phyloP scores from a whole-genome alignment of 2,888 invertebrate species.

The Yponomeuta malinellus region DNA sequence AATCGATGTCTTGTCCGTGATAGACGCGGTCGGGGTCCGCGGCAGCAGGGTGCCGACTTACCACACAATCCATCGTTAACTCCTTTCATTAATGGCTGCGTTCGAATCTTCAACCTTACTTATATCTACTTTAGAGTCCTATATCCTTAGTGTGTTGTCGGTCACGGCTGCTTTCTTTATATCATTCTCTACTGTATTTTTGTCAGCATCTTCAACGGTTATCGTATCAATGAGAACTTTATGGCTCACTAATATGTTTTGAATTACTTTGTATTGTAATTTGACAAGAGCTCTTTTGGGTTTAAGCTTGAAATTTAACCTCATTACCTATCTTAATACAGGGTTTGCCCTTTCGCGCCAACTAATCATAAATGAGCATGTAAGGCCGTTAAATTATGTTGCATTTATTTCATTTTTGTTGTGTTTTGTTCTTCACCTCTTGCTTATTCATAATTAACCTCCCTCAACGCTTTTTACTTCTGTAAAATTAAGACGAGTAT shows the following conservation, averaged over 20 bases:
- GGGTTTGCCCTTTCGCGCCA: constrained; percentile 76
- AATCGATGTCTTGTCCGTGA: constrained; percentile 76
- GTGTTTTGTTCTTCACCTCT: constrained; percentile 59
- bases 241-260: constrained; percentile 44
- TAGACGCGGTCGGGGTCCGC: constrained; percentile 72
- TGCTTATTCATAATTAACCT: constrained; percentile 75
- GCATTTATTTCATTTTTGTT: constrained; percentile 67
- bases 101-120: constrained; percentile 64
- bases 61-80: constrained; percentile 77
- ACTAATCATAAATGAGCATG: constrained; percentile 75
- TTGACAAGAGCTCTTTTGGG: constrained; percentile 42
- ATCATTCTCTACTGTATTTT: constrained; percentile 70
- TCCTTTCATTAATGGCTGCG: constrained; percentile 66
- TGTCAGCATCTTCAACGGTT: constrained; percentile 53
- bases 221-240: constrained; percentile 47
- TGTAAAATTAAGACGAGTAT: constrained; percentile 37
- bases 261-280: constrained; percentile 39
- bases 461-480: constrained; percentile 72
- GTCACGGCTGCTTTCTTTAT: constrained; percentile 66
- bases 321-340: constrained; percentile 77
- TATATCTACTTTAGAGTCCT: constrained; percentile 46
- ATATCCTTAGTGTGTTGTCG: constrained; percentile 49
- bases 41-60: constrained; percentile 76
- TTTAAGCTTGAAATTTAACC: constrained; percentile 58
- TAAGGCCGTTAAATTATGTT: constrained; percentile 74